Percentiles rank a stretch among this genome's conserved stretches.
Evolutionary conservation across 2,888 invertebrate species (phyloP).

Genomic region (Papilio elwesi): DNA sequence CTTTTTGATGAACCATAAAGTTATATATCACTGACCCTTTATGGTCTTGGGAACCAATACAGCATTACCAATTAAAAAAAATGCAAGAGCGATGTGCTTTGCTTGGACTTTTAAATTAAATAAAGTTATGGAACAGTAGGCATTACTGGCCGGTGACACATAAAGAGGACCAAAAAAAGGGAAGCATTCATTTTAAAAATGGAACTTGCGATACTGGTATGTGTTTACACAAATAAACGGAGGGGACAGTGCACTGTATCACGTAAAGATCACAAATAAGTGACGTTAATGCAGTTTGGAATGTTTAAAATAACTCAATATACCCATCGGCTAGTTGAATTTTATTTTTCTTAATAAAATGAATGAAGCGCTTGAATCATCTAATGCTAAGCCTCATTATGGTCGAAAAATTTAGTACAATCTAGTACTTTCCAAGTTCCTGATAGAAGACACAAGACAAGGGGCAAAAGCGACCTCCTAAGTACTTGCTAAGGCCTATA

Average conservation of each 20-base stretch:
- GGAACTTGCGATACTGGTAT: slow-evolving; percentile 22
- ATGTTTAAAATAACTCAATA: slow-evolving; percentile 21
- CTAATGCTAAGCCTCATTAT: too few species aligned
- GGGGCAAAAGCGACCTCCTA: too few species aligned
- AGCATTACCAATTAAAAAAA: not conserved
- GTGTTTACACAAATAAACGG: slow-evolving; percentile 25
- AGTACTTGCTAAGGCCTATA: too few species aligned
- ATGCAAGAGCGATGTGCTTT: not conserved
- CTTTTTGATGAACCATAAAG: too few species aligned
- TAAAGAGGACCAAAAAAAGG: not conserved
- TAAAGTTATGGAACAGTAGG: not conserved
- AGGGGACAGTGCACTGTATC: slow-evolving; percentile 27
- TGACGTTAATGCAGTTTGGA: slow-evolving; percentile 6
- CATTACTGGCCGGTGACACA: slow-evolving; percentile 14
- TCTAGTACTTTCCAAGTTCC: too few species aligned
- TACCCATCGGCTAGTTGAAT: not conserved
- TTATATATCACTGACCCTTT: too few species aligned
- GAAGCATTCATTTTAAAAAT: slow-evolving; percentile 25
- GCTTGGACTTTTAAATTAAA: not conserved
- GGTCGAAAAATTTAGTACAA: too few species aligned
- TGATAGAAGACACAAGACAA: too few species aligned
- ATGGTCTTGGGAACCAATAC: too few species aligned
- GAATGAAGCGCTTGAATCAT: too few species aligned
- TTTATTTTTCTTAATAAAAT: not conserved
- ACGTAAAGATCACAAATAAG: slow-evolving; percentile 30